Conservation (phyloP, 2,113 vertebrate genomes). For the Oostethus manadensis region DNA sequence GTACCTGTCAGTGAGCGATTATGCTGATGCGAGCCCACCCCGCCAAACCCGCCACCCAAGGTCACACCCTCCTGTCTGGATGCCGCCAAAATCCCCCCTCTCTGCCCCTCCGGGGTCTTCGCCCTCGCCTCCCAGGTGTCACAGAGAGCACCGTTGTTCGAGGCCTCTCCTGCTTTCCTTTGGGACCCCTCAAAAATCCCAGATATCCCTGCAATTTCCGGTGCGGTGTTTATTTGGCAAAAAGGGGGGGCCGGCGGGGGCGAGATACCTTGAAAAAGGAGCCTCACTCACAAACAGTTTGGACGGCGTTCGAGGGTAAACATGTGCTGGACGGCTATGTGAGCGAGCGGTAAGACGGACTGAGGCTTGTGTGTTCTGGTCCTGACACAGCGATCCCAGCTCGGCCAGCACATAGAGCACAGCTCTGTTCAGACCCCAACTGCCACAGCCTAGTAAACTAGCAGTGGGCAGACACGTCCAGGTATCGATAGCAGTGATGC, state of each 20-base stretch:
- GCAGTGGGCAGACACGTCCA: too few species aligned
- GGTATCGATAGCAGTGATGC: too few species aligned
- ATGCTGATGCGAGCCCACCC: slow-evolving; percentile 27
- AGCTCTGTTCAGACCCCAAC: slow-evolving; percentile 60
- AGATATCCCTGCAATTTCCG: slow-evolving; percentile 78
- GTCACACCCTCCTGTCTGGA: slow-evolving; percentile 37
- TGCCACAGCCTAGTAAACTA: slow-evolving; percentile 40
- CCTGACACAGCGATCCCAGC: slow-evolving; percentile 57
- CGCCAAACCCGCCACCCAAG: slow-evolving; percentile 28
- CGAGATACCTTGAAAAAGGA: slow-evolving; percentile 45
- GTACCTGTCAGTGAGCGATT: slow-evolving; percentile 33
- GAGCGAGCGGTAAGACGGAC: slow-evolving; percentile 48
- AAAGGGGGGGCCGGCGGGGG: slow-evolving; percentile 41
- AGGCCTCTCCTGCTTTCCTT: slow-evolving; percentile 54
- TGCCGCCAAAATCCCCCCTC: slow-evolving; percentile 5
- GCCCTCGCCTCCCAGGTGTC: slow-evolving; percentile 54
- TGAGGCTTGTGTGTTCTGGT: slow-evolving; percentile 69
- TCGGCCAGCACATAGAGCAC: slow-evolving; percentile 53
- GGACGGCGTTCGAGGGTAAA: slow-evolving; percentile 61
- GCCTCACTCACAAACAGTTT: slow-evolving; percentile 66
- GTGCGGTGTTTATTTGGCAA: slow-evolving; percentile 74
- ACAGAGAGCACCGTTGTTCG: slow-evolving; percentile 72
- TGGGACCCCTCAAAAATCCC: slow-evolving; percentile 73
- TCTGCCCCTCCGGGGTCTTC: slow-evolving; percentile 22
- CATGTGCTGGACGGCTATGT: slow-evolving; percentile 52